Evolutionary conservation across 1,140 invertebrate species (phyloP).

Genomic region (Camponotus vicinus): DNA sequence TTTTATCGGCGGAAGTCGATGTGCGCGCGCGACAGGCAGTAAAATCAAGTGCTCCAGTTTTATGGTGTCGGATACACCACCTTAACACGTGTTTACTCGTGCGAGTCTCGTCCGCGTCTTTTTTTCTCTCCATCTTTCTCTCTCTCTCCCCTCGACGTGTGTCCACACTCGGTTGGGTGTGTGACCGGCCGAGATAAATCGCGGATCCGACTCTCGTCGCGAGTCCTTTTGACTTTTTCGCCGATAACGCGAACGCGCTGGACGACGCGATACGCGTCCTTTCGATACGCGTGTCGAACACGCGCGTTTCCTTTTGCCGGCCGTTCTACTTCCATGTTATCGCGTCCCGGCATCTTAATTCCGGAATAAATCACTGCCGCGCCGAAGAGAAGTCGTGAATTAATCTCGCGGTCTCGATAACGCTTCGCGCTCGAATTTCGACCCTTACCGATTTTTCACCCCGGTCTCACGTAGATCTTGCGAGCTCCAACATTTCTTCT

Average conservation of each 20-base stretch:
- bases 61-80: slow-evolving; percentile 70
- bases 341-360: slow-evolving; percentile 61
- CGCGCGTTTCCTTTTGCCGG: slow-evolving; percentile 37
- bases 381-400: slow-evolving; percentile 46
- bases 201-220: slow-evolving; percentile 36
- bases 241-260: slow-evolving; percentile 65
- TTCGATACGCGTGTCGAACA: slow-evolving; percentile 46
- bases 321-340: slow-evolving; percentile 51
- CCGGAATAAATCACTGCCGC: slow-evolving; percentile 70
- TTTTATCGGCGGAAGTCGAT: slow-evolving; percentile 65
- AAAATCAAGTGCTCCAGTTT: slow-evolving; percentile 77
- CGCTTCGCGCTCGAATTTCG: slow-evolving; percentile 13
- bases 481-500: background rate
- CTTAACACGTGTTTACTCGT: slow-evolving; percentile 73
- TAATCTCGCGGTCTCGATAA: slow-evolving; percentile 52
- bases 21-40: slow-evolving; percentile 62
- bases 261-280: slow-evolving; percentile 27
- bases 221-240: slow-evolving; percentile 60
- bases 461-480: no score
- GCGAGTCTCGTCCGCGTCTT: slow-evolving; percentile 3
- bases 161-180: slow-evolving; percentile 67
- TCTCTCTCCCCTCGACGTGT: background rate
- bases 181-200: slow-evolving; percentile 73
- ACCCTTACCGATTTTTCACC: background rate
- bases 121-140: background rate